Percentiles rank a stretch among this genome's conserved stretches.
Evolutionary conservation across 2,113 vertebrate genomes (phyloP).

Genomic region (Pimephales promelas): DNA sequence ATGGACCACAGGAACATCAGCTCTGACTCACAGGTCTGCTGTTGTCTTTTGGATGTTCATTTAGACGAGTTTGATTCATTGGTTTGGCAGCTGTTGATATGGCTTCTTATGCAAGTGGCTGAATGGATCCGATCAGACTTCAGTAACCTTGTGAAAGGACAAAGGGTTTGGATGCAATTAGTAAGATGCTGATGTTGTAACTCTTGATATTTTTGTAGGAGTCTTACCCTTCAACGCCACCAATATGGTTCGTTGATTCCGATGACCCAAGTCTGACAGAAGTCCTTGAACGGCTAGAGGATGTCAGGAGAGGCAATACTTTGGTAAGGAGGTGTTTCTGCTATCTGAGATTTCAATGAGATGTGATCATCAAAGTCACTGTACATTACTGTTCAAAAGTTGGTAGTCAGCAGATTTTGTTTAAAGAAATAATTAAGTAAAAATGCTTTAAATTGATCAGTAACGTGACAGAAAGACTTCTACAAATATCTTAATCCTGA

Average conservation of each 20-base stretch:
- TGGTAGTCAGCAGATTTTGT: neutral
- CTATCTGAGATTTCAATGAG: neutral
- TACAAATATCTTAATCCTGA: neutral
- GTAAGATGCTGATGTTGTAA: conserved; percentile 21
- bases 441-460: neutral
- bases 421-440: neutral
- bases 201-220: conserved; percentile 76
- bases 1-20: neutral
- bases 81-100: neutral
- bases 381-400: neutral
- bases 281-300: conserved; percentile 91
- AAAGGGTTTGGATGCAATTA: neutral
- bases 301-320: conserved; percentile 91
- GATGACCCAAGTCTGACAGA: conserved; percentile 95
- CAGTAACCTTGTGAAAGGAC: conserved; percentile 22
- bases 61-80: conserved; percentile 10
- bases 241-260: conserved; percentile 99
- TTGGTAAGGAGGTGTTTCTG: conserved; percentile 75
- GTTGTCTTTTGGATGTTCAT: neutral
- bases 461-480: neutral
- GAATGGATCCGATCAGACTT: neutral
- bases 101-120: neutral
- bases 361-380: neutral
- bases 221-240: conserved; percentile 92
- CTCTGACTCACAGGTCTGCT: neutral